Percentiles rank a stretch among this genome's conserved stretches.
phyloP scores from a whole-genome alignment of 2,113 vertebrate genomes.

The Lamprotornis superbus region DNA sequence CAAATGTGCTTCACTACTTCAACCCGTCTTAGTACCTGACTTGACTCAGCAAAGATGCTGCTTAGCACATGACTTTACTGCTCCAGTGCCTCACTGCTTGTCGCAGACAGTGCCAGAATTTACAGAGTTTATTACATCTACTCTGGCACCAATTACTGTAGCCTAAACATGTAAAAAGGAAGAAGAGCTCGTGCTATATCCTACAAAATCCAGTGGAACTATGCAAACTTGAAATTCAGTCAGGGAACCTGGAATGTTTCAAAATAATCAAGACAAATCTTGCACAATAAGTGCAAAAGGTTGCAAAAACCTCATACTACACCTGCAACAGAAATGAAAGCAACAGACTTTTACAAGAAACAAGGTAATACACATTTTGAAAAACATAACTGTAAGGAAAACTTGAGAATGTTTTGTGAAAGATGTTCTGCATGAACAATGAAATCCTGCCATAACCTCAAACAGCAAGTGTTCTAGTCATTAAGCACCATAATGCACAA shows the following conservation, averaged over 20 bases:
- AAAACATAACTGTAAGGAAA: background rate
- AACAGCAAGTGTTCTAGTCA: background rate
- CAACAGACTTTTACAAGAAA: background rate
- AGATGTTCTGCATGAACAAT: background rate
- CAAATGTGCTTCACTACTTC: background rate
- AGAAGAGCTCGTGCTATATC: background rate
- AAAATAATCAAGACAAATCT: background rate
- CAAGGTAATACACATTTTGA: background rate
- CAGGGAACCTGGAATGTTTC: background rate
- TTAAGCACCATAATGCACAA: background rate
- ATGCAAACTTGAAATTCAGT: background rate
- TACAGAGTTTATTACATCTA: background rate
- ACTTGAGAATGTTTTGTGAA: background rate
- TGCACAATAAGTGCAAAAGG: background rate
- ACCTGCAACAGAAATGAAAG: background rate
- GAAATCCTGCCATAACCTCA: background rate
- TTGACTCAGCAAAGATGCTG: background rate
- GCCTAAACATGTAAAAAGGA: background rate
- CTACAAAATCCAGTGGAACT: background rate
- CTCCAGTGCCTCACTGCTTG: background rate
- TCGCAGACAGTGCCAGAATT: background rate
- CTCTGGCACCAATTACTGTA: background rate
- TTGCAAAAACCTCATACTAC: background rate
- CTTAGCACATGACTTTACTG: background rate
- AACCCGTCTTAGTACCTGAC: background rate